phyloP scores from a whole-genome alignment of 2,797 vertebrate species.

The Semaprochilodus insignis region DNA sequence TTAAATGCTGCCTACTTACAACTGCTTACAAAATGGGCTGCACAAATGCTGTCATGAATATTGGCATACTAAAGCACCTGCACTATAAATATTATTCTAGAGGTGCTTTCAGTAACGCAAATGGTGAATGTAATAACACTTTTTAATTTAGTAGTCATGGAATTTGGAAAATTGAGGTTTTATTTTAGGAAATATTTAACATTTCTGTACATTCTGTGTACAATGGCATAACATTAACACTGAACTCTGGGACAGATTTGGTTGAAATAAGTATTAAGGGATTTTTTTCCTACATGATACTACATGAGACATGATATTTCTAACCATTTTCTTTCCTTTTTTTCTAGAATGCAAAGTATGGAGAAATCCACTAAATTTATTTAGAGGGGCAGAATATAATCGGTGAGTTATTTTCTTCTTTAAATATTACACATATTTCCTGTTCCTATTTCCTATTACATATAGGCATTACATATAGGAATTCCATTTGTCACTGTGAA shows the following conservation, averaged over 20 bases:
- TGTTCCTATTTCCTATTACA: background rate
- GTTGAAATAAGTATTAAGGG: too few relatives aligned
- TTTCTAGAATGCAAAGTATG: slow-evolving; percentile 97
- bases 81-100: background rate
- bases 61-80: background rate
- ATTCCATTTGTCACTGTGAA: background rate
- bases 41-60: background rate
- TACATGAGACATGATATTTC: background rate
- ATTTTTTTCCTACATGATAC: too few relatives aligned
- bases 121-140: background rate
- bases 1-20: too few relatives aligned
- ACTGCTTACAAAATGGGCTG: too few relatives aligned
- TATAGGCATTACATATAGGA: too few relatives aligned
- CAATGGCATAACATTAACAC: too few relatives aligned
- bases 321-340: slow-evolving; percentile 42
- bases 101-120: too few relatives aligned
- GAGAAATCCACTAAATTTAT: slow-evolving; percentile 98
- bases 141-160: too few relatives aligned
- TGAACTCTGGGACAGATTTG: too few relatives aligned
- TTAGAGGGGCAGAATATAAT: slow-evolving; percentile 98
- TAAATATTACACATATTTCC: background rate
- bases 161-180: too few relatives aligned
- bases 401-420: slow-evolving; percentile 82
- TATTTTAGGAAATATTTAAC: background rate
- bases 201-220: too few relatives aligned